phyloP scores from a whole-genome alignment of 2,888 invertebrate species.

The Cylindroiulus punctatus region DNA sequence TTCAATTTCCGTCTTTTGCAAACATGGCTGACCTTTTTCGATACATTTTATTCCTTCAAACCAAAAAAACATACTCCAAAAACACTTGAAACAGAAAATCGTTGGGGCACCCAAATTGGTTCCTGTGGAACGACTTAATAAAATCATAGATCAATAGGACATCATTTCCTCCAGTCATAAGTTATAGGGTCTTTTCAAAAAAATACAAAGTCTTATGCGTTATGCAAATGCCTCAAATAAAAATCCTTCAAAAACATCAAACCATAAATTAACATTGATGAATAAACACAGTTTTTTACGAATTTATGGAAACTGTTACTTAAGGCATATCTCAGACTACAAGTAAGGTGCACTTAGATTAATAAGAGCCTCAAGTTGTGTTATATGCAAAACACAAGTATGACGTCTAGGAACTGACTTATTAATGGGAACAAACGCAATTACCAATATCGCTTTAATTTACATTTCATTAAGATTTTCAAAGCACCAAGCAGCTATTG shows the following conservation, averaged over 20 bases:
- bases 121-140: not conserved
- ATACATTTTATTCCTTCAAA: not conserved
- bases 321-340: too few relatives aligned
- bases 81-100: not conserved
- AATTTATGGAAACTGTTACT: too few relatives aligned
- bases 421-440: not conserved
- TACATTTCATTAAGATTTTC: slow-evolving; percentile 1
- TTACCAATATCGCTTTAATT: not conserved
- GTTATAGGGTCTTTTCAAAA: too few relatives aligned
- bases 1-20: slow-evolving; percentile 1
- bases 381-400: too few relatives aligned
- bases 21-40: not conserved
- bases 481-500: not conserved
- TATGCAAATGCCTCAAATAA: not conserved
- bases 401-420: not conserved
- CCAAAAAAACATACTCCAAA: not conserved
- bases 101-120: not conserved
- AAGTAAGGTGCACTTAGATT: too few relatives aligned
- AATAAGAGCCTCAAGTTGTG: too few relatives aligned
- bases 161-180: not conserved
- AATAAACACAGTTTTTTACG: too few relatives aligned
- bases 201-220: not conserved
- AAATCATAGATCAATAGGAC: slow-evolving; percentile 1
- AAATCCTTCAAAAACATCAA: not conserved
- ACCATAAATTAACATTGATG: not conserved